Conservation (phyloP, 1,140 invertebrate species). For the Elysia chlorotica region DNA sequence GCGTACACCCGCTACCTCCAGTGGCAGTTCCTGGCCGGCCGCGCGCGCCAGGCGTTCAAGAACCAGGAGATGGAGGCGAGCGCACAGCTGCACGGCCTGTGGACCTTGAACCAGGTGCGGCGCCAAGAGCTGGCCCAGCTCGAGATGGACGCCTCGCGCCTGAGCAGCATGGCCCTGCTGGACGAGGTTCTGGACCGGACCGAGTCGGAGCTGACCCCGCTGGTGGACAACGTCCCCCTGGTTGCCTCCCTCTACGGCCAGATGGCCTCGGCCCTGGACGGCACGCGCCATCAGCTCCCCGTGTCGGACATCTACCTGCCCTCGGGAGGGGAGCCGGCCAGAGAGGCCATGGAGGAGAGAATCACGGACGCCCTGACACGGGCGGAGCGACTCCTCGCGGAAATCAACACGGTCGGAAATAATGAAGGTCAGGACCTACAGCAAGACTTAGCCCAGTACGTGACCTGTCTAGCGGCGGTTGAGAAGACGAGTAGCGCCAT, state of each 20-base stretch:
- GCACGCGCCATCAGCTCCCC: conserved; percentile 47
- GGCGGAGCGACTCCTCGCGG: conserved; percentile 5
- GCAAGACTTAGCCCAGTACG: no score
- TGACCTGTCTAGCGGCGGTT: no score
- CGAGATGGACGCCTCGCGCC: conserved; percentile 27
- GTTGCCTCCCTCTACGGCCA: conserved; percentile 36
- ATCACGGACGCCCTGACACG: background rate
- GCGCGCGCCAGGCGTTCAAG: conserved; percentile 31
- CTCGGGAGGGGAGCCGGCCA: conserved; percentile 27
- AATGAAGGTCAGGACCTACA: no score
- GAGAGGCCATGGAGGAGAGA: background rate
- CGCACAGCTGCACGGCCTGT: conserved; percentile 35
- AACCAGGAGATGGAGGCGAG: conserved; percentile 44
- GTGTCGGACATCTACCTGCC: conserved; percentile 42
- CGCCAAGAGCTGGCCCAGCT: conserved; percentile 26
- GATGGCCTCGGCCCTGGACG: conserved; percentile 42
- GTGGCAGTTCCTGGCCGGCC: conserved; percentile 39
- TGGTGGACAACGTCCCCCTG: conserved; percentile 31
- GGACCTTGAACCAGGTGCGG: conserved; percentile 35
- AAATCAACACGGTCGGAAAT: background rate
- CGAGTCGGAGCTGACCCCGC: conserved; percentile 33
- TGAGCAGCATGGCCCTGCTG: conserved; percentile 33
- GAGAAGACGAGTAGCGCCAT: no score
- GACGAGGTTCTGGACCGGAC: conserved; percentile 39
- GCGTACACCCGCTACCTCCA: conserved; percentile 39